Conservation (phyloP, 2,113 vertebrate genomes). For the Mormyrus iriodes region DNA sequence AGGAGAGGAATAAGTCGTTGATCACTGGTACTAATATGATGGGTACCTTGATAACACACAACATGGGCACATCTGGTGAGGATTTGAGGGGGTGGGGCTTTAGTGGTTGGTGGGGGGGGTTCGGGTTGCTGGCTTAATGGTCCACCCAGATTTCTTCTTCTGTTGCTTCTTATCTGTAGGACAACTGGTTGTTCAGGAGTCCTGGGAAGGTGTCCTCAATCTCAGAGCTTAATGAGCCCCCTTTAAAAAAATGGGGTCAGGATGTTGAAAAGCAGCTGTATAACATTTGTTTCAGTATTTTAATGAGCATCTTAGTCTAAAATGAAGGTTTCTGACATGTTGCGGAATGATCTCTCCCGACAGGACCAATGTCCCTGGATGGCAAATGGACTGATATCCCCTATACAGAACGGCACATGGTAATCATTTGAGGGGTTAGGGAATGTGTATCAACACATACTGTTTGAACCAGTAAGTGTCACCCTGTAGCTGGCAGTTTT, state of each 20-base stretch:
- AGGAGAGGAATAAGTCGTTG: neutral
- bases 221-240: slow-evolving; percentile 80
- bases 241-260: slow-evolving; percentile 50
- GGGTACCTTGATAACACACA: neutral
- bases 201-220: slow-evolving; percentile 69
- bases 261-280: neutral
- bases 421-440: too few relatives aligned
- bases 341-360: neutral
- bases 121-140: neutral
- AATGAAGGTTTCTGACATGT: neutral
- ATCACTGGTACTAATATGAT: neutral
- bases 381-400: neutral
- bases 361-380: neutral
- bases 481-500: neutral
- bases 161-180: slow-evolving; percentile 60
- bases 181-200: slow-evolving; percentile 76
- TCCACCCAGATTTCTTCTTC: neutral
- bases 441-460: neutral
- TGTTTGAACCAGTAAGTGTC: neutral
- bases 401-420: neutral
- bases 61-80: neutral
- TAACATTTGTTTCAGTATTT: neutral
- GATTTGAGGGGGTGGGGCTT: slow-evolving; percentile 4
- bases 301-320: neutral
- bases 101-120: slow-evolving; percentile 57